These are phyloP conservation scores for Willowsia nigromaculata DNA, from an alignment of 2,888 invertebrate genomes.

Conservation along the genomic window DNA sequence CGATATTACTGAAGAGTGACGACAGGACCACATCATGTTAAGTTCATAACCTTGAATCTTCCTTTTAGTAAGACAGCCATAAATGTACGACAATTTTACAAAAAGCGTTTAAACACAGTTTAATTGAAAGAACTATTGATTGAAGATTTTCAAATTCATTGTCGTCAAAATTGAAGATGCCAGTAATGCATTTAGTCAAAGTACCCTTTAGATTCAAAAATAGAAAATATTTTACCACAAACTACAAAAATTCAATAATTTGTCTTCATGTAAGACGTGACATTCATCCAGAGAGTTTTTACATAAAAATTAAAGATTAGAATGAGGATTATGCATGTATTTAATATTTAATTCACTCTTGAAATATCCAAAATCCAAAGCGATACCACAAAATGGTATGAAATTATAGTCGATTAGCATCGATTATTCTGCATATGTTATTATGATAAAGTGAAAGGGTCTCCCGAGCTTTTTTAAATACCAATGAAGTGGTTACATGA, in stretches of 20 bases:
- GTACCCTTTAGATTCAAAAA: background rate
- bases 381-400: slow-evolving; percentile 11
- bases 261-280: background rate
- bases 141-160: background rate
- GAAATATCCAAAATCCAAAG: background rate
- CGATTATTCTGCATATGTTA: background rate
- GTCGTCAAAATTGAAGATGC: background rate
- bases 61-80: background rate
- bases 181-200: no score
- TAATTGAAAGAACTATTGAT: no score
- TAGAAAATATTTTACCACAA: background rate
- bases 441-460: slow-evolving; percentile 11
- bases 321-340: no score
- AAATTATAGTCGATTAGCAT: no score
- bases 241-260: background rate
- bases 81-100: no score
- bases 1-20: background rate
- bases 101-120: no score
- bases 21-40: background rate
- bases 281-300: background rate
- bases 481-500: background rate
- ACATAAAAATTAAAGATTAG: background rate
- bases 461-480: background rate
- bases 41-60: background rate
- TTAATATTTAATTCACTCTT: no score